These are phyloP conservation scores for Galeruca laticollis DNA, from an alignment of 2,888 invertebrate species.

Conservation along the genomic window DNA sequence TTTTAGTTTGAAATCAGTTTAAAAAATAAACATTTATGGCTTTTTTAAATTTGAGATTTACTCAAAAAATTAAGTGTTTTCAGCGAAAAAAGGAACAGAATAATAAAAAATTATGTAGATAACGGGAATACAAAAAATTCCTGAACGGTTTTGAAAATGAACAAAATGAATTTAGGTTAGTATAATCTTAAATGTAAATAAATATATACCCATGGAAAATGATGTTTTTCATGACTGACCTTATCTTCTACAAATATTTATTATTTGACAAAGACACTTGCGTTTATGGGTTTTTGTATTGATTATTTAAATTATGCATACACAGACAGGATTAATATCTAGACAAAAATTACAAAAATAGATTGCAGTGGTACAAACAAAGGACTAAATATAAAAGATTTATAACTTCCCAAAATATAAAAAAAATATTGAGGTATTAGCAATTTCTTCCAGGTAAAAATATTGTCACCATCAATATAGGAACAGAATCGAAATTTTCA, in stretches of 20 bases:
- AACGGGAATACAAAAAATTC: too few species aligned
- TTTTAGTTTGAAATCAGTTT: too few species aligned
- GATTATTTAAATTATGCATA: slow-evolving; percentile 36
- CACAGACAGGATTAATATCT: slow-evolving; percentile 37
- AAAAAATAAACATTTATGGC: too few species aligned
- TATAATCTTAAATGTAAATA: slow-evolving; percentile 4
- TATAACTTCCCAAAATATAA: background rate
- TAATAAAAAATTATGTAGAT: too few species aligned
- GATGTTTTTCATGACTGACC: slow-evolving; percentile 7
- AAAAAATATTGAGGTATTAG: background rate
- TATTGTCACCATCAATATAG: too few species aligned
- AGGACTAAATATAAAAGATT: slow-evolving; percentile 5
- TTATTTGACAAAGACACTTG: slow-evolving; percentile 39
- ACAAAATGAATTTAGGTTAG: slow-evolving; percentile 1
- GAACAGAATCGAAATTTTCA: too few species aligned
- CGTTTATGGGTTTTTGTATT: slow-evolving; percentile 36
- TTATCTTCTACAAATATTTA: slow-evolving; percentile 39
- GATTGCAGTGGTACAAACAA: slow-evolving; percentile 18
- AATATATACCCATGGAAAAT: background rate
- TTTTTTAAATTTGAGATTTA: too few species aligned
- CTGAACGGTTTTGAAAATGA: too few species aligned
- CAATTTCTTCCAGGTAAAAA: too few species aligned
- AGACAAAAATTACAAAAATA: slow-evolving; percentile 27
- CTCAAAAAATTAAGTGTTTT: too few species aligned
- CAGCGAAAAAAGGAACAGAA: too few species aligned